phyloP scores from a whole-genome alignment of 2,113 vertebrate genomes.

The Eurypyga helias region DNA sequence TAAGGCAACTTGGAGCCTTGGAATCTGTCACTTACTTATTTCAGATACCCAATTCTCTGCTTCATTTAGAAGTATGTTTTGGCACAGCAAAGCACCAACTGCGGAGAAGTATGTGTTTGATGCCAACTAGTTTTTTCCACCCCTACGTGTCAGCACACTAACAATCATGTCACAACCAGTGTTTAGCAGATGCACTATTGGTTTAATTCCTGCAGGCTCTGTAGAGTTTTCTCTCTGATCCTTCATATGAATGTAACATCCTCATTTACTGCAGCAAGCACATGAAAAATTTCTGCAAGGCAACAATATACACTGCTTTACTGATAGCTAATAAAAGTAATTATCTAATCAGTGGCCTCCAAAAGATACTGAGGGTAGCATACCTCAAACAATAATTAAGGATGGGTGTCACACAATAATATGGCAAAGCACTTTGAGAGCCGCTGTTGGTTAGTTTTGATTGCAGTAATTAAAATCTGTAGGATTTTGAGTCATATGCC shows the following conservation, averaged over 20 bases:
- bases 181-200: background rate
- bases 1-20: background rate
- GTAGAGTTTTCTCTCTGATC: background rate
- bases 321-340: background rate
- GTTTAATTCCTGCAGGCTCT: background rate
- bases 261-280: background rate
- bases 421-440: background rate
- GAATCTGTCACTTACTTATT: slow-evolving; percentile 27
- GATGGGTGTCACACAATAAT: background rate
- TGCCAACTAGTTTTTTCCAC: background rate
- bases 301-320: background rate
- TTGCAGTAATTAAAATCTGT: background rate
- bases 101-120: background rate
- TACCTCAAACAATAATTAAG: background rate
- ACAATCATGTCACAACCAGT: background rate
- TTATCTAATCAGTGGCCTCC: background rate
- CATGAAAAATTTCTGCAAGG: background rate
- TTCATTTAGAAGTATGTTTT: slow-evolving; percentile 32
- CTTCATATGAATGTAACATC: background rate
- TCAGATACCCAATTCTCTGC: background rate
- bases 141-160: background rate
- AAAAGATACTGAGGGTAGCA: background rate
- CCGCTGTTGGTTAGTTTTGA: background rate
- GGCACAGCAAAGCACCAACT: slow-evolving; percentile 6
- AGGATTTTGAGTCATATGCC: background rate